Conservation (phyloP, 2,888 invertebrate species). For the Tricholauxania praeusta region DNA sequence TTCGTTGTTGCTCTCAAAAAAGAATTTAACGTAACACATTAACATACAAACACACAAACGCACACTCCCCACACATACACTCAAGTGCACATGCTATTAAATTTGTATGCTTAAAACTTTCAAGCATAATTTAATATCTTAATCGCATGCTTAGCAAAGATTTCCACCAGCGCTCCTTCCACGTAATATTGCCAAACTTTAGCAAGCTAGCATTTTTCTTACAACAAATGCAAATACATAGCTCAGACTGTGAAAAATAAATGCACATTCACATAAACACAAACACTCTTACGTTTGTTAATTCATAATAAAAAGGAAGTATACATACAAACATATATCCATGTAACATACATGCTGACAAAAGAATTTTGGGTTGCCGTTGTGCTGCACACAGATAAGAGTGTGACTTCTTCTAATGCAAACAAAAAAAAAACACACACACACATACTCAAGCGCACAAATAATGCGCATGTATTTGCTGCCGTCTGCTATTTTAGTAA, state of each 20-base stretch:
- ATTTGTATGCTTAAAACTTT: slow-evolving; percentile 24
- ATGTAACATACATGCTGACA: too few relatives aligned
- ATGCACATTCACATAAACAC: neutral
- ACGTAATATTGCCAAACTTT: too few relatives aligned
- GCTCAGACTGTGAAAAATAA: neutral
- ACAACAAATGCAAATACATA: neutral
- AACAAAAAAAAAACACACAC: neutral
- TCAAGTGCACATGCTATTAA: neutral
- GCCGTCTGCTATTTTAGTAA: neutral
- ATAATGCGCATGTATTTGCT: neutral
- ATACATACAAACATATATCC: neutral
- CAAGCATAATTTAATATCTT: slow-evolving; percentile 32
- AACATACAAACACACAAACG: neutral
- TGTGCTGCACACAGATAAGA: too few relatives aligned
- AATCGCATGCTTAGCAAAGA: slow-evolving; percentile 35
- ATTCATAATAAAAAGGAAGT: neutral
- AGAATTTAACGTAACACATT: neutral
- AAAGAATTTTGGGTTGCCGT: too few relatives aligned
- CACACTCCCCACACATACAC: neutral
- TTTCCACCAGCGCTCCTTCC: neutral
- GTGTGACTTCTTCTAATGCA: too few relatives aligned
- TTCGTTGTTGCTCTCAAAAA: neutral
- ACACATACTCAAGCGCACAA: neutral
- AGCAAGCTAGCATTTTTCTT: too few relatives aligned
- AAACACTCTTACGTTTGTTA: slow-evolving; percentile 6